These are phyloP conservation scores for Drosophila demipolita DNA, from an alignment of 2,888 invertebrate species.

Conservation along the genomic window DNA sequence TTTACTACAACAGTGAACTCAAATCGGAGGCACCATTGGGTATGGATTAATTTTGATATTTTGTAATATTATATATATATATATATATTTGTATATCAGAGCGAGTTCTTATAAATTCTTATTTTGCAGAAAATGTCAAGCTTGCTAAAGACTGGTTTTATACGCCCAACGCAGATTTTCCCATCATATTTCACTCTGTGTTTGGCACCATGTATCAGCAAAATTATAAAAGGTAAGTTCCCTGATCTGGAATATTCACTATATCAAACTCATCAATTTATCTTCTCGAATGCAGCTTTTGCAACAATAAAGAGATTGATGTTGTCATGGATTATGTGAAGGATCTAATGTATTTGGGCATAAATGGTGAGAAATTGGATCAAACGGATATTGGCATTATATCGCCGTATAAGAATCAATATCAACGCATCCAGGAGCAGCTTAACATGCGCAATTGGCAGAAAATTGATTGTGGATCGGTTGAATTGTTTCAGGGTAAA, in stretches of 20 bases:
- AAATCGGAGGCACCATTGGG: constrained; percentile 82
- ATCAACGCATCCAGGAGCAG: constrained; percentile 83
- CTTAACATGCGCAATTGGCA: constrained; percentile 74
- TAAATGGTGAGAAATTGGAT: constrained; percentile 85
- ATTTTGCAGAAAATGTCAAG: constrained; percentile 59
- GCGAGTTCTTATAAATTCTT: background rate
- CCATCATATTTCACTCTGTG: constrained; percentile 87
- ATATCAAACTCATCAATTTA: background rate
- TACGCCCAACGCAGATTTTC: constrained; percentile 85
- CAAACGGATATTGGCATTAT: constrained; percentile 87
- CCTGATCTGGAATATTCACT: background rate
- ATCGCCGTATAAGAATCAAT: constrained; percentile 86
- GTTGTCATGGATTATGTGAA: constrained; percentile 87
- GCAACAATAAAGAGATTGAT: constrained; percentile 87
- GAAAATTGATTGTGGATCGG: constrained; percentile 90
- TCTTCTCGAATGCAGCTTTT: constrained; percentile 84
- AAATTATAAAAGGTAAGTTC: constrained; percentile 65
- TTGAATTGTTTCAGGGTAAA: constrained; percentile 95
- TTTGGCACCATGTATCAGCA: constrained; percentile 84
- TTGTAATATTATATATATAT: background rate
- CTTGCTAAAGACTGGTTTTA: constrained; percentile 82
- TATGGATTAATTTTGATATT: constrained; percentile 9
- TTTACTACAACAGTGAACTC: constrained; percentile 90
- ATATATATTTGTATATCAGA: background rate
- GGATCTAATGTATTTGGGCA: constrained; percentile 85